Percentiles rank a stretch among this genome's conserved stretches.
These are phyloP conservation scores for Pararge aegeria DNA, from an alignment of 1,140 invertebrate species.

Conservation along the genomic window DNA sequence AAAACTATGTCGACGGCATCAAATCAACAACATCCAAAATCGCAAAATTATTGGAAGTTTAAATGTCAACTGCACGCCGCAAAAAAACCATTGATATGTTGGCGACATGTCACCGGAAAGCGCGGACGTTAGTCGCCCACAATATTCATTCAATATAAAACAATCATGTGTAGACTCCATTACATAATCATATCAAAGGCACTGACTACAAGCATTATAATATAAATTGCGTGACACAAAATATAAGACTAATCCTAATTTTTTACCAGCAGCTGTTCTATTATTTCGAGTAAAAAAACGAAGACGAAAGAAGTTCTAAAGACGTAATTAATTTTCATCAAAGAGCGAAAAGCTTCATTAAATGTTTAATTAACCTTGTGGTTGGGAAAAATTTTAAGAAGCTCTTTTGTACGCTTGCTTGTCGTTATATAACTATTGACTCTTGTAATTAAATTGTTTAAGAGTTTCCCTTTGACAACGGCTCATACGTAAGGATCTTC, in stretches of 20 bases:
- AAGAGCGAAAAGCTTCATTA: constrained; percentile 9
- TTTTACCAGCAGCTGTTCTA: neutral
- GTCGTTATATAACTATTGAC: neutral
- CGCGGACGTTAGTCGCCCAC: too few relatives aligned
- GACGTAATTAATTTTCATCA: constrained; percentile 10
- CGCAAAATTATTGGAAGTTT: too few relatives aligned
- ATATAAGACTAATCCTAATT: neutral
- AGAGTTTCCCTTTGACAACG: neutral
- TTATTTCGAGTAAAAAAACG: neutral
- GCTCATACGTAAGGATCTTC: neutral
- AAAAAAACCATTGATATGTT: too few relatives aligned
- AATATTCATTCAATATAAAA: too few relatives aligned
- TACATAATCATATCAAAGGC: too few relatives aligned
- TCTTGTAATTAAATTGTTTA: neutral
- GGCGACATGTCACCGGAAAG: too few relatives aligned
- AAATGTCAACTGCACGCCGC: too few relatives aligned
- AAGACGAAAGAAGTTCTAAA: constrained; percentile 1
- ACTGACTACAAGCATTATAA: too few relatives aligned
- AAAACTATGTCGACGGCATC: too few relatives aligned
- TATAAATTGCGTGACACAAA: neutral
- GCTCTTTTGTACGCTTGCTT: neutral
- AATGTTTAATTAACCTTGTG: constrained; percentile 11
- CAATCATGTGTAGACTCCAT: too few relatives aligned
- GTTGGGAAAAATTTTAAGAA: constrained; percentile 4
- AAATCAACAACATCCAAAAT: too few relatives aligned